phyloP scores from a whole-genome alignment of 2,113 vertebrate species.

The Zingel zingel region DNA sequence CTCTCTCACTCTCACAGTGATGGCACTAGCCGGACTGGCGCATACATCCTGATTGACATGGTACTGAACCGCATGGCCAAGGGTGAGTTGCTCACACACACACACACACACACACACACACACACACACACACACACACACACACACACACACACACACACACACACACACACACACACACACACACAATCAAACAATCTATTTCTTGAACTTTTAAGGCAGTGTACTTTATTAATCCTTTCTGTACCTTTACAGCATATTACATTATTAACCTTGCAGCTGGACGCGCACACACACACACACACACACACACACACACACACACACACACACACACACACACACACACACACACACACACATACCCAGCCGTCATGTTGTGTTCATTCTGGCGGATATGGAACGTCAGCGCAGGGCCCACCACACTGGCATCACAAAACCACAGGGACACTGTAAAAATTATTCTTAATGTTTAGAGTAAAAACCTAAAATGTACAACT shows the following conservation, averaged over 20 bases:
- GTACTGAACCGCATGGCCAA: conserved; percentile 99
- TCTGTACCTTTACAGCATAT: background rate
- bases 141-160: background rate
- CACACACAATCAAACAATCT: background rate
- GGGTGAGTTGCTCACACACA: conserved; percentile 81
- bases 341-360: background rate
- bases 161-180: background rate
- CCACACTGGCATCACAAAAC: too few relatives aligned
- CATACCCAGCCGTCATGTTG: too few relatives aligned
- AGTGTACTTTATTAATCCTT: conserved; percentile 15
- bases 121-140: conserved; percentile 9
- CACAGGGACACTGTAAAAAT: too few relatives aligned
- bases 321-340: too few relatives aligned
- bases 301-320: background rate
- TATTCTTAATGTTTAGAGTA: too few relatives aligned
- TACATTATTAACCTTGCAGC: conserved; percentile 7
- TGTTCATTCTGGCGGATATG: too few relatives aligned
- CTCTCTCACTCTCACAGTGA: conserved; percentile 85
- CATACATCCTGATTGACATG: conserved; percentile 98
- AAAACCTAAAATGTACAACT: too few relatives aligned
- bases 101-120: background rate
- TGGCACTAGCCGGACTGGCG: conserved; percentile 92
- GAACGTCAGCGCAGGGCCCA: too few relatives aligned
- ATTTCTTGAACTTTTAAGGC: conserved; percentile 14
- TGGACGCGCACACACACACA: conserved; percentile 14